Evolutionary conservation across 2,113 vertebrate species (phyloP), one percentile per base, ranked within the genome.

Genomic region (Catharus bicknelli): DNA sequence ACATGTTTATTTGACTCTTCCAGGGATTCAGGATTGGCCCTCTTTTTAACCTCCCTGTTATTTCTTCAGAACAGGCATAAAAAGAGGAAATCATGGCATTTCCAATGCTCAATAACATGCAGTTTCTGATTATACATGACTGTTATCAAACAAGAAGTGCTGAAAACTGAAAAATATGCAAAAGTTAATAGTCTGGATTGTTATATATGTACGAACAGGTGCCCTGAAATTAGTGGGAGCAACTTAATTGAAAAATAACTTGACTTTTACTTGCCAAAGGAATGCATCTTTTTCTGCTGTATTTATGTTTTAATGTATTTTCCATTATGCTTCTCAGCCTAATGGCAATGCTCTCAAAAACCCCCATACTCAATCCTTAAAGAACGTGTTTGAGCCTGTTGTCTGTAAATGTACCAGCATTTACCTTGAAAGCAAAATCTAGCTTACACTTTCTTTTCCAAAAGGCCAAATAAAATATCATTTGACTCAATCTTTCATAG

Each of bases 281-380:
- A 61, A 59, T 66, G 5, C 2, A 51, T 45, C 4, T 2, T 34
- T 7, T 48, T 34, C 25, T 67, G 5, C 62, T 11, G 2, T 22
- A 23, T 67, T 83, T 50, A 16, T 32, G 0, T 64, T 82, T 63
- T 29, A 66, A 34, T 72, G 4, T 25, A 32, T 55, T 69, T 90
- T 5, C 3, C 1, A 17, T 55, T 76, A 15, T 36, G 3, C 3
- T 76, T 51, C 48, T 42, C 22, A 79, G 3, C 3, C 21, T 48
- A 18, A 53, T 19, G 2, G 4, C 36, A 69, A 34, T 1, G 0
- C 2, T 3, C 0, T 1, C 4, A 10, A 10, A 40, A 51, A 34
- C 0, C 0, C 13, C 5, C 25, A 40, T 36, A 63, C 5, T 5
- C 7, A 58, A 4, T 9, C 2, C 4, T 58, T 47, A 51, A 72